A percentile compares a stretch with the other conserved stretches of the same genome.
These are phyloP conservation scores for Ligdia adustata DNA, from an alignment of 2,888 invertebrate species.

Conservation along the genomic window DNA sequence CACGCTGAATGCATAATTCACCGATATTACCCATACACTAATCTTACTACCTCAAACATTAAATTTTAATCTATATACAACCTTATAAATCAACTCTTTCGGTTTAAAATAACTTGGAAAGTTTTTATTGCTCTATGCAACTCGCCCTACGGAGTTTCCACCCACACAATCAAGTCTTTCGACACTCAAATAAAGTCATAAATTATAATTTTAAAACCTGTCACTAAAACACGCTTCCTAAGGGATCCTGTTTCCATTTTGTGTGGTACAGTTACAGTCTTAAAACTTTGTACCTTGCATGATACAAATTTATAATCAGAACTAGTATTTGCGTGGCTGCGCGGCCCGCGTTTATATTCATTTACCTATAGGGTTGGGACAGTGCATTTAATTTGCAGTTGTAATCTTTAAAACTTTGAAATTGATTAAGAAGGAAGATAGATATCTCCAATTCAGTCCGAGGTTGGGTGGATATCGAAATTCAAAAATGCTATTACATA, in stretches of 20 bases:
- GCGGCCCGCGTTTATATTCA: too few species aligned
- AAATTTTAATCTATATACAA: background rate
- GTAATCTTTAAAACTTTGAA: too few species aligned
- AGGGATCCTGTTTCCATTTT: constrained; percentile 7
- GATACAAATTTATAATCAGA: too few species aligned
- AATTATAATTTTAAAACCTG: constrained; percentile 78
- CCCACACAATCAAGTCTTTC: constrained; percentile 76
- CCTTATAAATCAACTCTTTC: background rate
- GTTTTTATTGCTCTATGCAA: constrained; percentile 20
- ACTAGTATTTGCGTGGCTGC: too few species aligned
- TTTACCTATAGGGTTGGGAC: too few species aligned
- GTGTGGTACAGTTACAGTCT: constrained; percentile 1
- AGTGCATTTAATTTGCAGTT: too few species aligned
- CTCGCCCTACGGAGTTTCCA: constrained; percentile 51
- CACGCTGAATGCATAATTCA: constrained; percentile 7
- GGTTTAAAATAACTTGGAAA: constrained; percentile 14
- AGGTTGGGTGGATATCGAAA: too few species aligned
- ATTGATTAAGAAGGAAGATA: too few species aligned
- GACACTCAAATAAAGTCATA: constrained; percentile 75
- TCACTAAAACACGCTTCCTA: constrained; percentile 51
- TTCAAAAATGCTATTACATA: too few species aligned
- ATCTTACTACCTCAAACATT: constrained; percentile 8
- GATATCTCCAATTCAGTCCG: too few species aligned
- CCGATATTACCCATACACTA: constrained; percentile 11
- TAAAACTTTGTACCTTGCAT: background rate